These are phyloP conservation scores for Vipera latastei DNA, from an alignment of 2,797 vertebrate species.

Conservation along the genomic window DNA sequence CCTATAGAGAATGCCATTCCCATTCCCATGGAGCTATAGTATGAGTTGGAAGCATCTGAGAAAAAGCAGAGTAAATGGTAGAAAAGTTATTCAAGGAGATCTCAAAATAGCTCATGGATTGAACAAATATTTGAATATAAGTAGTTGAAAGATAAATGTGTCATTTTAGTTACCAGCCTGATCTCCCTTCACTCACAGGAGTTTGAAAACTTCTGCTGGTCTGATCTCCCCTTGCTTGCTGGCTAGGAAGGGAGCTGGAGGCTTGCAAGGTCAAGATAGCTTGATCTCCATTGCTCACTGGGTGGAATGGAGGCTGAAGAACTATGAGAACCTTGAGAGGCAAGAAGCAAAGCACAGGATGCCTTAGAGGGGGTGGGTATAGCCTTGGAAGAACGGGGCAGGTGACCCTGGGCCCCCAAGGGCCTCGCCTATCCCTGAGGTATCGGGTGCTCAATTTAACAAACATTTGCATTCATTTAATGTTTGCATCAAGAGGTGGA, in stretches of 20 bases:
- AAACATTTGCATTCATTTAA: not conserved
- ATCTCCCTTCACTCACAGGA: not conserved
- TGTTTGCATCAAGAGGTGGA: not conserved
- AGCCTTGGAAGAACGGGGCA: not conserved
- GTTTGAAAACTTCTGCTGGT: not conserved
- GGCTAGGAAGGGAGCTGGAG: not conserved
- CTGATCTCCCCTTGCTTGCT: not conserved
- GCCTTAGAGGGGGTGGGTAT: not conserved
- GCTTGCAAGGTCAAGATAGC: too few species aligned
- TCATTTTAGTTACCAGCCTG: not conserved
- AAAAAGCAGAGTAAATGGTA: not conserved
- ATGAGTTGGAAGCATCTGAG: slow-evolving; percentile 23
- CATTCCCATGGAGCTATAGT: slow-evolving; percentile 28
- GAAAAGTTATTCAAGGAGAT: not conserved
- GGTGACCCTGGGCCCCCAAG: not conserved
- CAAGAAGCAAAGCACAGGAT: not conserved
- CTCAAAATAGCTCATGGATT: not conserved
- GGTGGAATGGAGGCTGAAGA: not conserved
- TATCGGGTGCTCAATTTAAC: not conserved
- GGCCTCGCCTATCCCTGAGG: not conserved
- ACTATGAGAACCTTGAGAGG: not conserved
- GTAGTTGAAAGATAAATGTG: not conserved
- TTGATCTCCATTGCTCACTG: too few species aligned
- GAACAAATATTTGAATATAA: not conserved
- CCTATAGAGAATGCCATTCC: not conserved